phyloP scores from a whole-genome alignment of 2,113 vertebrate species.

The human region GRCh38 chr1:179808501-179809000 shows the following conservation, averaged over 20 bases:
- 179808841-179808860: background rate
- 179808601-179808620: background rate
- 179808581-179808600: background rate
- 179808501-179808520: background rate
- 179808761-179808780: background rate
- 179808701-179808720: background rate
- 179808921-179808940: background rate
- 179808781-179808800: fast-evolving
- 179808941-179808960: background rate
- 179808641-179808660: background rate
- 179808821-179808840: background rate
- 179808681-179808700: background rate
- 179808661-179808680: background rate
- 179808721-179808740: background rate
- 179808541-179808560: background rate
- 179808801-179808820: background rate
- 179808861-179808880: background rate
- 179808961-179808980: fast-evolving
- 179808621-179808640: background rate
- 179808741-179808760: background rate
- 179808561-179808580: background rate
- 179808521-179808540: background rate
- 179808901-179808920: background rate
- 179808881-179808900: background rate
- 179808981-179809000: too few species aligned